These are phyloP conservation scores for Lepisosteus oculatus DNA, from an alignment of 2,113 vertebrate species.

Conservation along the genomic window DNA sequence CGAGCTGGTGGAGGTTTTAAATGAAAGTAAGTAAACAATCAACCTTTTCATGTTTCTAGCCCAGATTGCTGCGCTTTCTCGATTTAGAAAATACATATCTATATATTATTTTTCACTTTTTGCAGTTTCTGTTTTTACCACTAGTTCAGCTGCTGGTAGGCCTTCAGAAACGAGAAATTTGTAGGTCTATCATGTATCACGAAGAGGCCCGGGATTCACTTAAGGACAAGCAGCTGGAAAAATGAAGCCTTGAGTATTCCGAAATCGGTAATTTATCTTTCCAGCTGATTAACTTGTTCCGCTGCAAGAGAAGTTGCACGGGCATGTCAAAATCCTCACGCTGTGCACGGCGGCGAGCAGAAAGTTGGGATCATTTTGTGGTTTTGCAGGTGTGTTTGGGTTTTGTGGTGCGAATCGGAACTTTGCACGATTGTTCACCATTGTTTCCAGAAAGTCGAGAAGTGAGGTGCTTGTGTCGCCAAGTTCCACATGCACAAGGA, in stretches of 20 bases:
- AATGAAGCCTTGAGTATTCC: background rate
- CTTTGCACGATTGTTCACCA: background rate
- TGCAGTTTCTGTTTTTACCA: slow-evolving; percentile 23
- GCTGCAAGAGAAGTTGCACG: background rate
- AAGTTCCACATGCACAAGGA: no score
- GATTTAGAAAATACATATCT: slow-evolving; percentile 9
- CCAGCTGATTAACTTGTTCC: background rate
- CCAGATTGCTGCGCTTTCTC: background rate
- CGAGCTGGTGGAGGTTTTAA: slow-evolving; percentile 98
- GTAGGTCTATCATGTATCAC: background rate
- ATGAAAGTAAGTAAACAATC: slow-evolving; percentile 85
- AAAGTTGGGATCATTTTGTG: background rate
- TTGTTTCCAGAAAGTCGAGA: no score
- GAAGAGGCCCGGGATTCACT: background rate
- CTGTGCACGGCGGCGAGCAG: background rate
- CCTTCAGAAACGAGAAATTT: slow-evolving; percentile 4
- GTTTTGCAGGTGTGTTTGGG: background rate
- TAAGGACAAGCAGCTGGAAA: background rate
- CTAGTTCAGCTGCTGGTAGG: slow-evolving; percentile 21
- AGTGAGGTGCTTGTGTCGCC: no score
- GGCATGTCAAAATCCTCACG: background rate
- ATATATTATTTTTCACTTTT: slow-evolving; percentile 23
- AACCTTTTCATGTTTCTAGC: slow-evolving; percentile 7
- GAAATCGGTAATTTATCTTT: background rate
- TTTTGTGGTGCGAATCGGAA: background rate